Base-by-base conservation (phyloP, 2,888 invertebrate species). In the Tetranychus piercei region DNA sequence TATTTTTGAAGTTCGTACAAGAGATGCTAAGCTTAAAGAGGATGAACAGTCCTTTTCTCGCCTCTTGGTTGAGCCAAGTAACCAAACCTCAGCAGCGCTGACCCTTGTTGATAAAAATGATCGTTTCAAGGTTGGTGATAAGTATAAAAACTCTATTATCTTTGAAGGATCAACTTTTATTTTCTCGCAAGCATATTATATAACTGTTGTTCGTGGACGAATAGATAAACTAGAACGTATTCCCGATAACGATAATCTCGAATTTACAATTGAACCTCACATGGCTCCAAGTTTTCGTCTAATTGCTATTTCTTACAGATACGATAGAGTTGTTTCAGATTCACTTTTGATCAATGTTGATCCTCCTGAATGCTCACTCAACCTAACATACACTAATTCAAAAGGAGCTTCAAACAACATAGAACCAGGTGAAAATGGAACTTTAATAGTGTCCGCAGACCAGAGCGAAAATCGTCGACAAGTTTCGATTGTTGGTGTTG, bases 401-500 rank as follows among this genome's bases (percentile, higher is more conserved):
- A 23, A 43, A 20, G 43, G 44, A 18, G 44, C 7, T 5, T 18
- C n/a, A 22, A 23, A 23, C 20, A 34, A 64, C 23, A 66, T 75
- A 8, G 69, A 76, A n/a, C 79, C 79, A 8, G 78, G 78, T 23
- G 73, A 75, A 20, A 43, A 20, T 18, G 55, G 45, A 18, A 55
- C 55, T 23, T 34, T 73, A 23, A 76, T 78, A 1, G 75, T 74
- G 18, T 73, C 78, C 6, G 64, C 65, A 6, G 44, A 77, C 9
- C 44, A 71, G 9, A 79, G 78, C 22, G 65, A 71, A 9, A 76
- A 76, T 66, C 75, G 73, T 22, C 78, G 78, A 18, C 44, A 74
- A 8, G 77, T 79, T 69, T 77, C 78, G 18, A 34, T 79, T 43
- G 69, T 77, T 34, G 79, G 77, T n/a, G 77, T 79, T 6, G 79